Evolutionary conservation across 2,888 invertebrate genomes (phyloP).

Genomic region (Perdita meconis): DNA sequence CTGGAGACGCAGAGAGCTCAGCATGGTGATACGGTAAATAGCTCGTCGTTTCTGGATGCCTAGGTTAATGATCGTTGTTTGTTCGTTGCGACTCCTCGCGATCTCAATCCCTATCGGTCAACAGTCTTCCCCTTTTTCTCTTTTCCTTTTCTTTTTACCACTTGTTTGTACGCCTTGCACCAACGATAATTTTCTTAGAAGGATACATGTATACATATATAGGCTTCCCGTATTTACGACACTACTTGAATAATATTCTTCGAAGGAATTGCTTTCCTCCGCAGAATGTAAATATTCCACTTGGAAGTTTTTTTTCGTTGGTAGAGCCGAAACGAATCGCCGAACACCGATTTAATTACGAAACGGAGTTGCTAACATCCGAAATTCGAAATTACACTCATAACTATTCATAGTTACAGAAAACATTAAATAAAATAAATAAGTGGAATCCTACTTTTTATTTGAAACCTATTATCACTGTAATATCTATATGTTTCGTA

Average conservation of each 20-base stretch:
- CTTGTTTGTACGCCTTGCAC: constrained; percentile 1
- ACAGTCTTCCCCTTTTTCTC: constrained; percentile 3
- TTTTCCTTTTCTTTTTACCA: constrained; percentile 4
- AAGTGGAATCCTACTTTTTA: constrained; percentile 7
- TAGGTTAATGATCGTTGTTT: constrained; percentile 56
- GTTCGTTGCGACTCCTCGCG: constrained; percentile 16
- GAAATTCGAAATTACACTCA: too few relatives aligned
- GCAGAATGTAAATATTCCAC: neutral
- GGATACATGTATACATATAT: neutral
- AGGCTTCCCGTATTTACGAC: neutral
- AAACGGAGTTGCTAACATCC: too few relatives aligned
- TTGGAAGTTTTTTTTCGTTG: neutral
- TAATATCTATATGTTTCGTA: constrained; percentile 31
- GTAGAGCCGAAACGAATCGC: neutral
- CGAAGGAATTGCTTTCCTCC: neutral
- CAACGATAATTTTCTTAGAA: constrained; percentile 4
- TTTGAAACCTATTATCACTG: neutral
- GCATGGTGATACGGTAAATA: constrained; percentile 83
- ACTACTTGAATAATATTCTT: neutral
- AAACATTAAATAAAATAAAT: constrained; percentile 27
- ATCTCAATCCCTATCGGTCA: neutral
- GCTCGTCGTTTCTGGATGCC: constrained; percentile 39
- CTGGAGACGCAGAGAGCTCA: constrained; percentile 80
- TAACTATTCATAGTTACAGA: too few relatives aligned
- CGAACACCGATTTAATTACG: too few relatives aligned